Evolutionary conservation across 2,888 invertebrate species (phyloP), one percentile per base, ranked within the genome.

Genomic region (Phyto melanocephala): DNA sequence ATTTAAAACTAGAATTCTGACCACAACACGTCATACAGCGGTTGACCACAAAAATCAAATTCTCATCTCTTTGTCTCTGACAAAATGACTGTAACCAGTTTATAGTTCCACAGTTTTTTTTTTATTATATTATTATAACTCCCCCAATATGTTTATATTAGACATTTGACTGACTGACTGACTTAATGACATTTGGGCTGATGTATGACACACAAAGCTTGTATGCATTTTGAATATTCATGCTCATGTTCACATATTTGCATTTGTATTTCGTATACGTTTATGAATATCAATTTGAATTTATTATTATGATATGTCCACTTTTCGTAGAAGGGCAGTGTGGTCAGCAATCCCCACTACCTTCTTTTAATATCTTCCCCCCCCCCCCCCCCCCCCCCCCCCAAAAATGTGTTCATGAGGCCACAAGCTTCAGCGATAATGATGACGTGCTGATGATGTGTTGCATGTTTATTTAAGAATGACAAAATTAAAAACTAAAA

Each of bases 21-120:
- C 82, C 82, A 62, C 82, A 79, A 71, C 82, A 82, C 82, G 82
- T 79, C 82, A 79, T 71, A 75, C 60, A 75, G 82, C n/a, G 82
- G 82, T 50, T 54, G 67, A 79, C 79, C 82, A 67, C 79, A 82
- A 20, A 65, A 79, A 79, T 77, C 77, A 77, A 54, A 77, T 68
- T 45, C 68, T 47, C 68, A 42, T 42, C 62, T 63, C 63, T 56
- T n/a, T n/a, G n/a, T n/a, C 35, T 24, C 56, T 11, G 1, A 37
- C 33, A 2, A 37, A 22, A 3, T 37, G 8, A 40, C 37, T 40
- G 28, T 20, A n/a, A 33, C 47, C 35, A 17, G 33, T 58, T 37
- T 37, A 65, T 50, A 50, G 17, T 58, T 40, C 10, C 47, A 47
- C 5, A 1, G 8, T 15, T 56, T 22, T 22, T 60, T 28, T n/a